Evolutionary conservation across 2,113 vertebrate genomes (phyloP).

Genomic region (Rutilus rutilus): DNA sequence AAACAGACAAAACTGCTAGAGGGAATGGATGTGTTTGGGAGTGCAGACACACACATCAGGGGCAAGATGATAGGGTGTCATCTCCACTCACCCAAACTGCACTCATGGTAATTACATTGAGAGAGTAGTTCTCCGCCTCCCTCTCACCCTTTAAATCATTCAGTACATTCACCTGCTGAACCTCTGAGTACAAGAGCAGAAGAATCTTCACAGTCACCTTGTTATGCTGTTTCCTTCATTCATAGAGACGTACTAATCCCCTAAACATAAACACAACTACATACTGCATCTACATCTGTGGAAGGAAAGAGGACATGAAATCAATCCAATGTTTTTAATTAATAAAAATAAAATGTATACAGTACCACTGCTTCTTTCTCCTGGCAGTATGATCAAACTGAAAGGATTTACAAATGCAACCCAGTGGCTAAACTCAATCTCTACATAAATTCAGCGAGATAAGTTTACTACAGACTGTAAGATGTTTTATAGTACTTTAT

Average conservation of each 20-base stretch:
- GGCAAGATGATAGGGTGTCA: conserved; percentile 23
- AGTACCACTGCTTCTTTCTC: not conserved
- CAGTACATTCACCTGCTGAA: conserved; percentile 42
- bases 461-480: not conserved
- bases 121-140: not conserved
- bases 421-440: not conserved
- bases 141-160: conserved; percentile 47
- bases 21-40: not conserved
- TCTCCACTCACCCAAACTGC: conserved; percentile 29
- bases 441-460: not conserved
- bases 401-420: not conserved
- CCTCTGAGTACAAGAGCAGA: conserved; percentile 25
- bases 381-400: not conserved
- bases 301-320: conserved; percentile 31
- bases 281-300: not conserved
- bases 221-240: conserved; percentile 35
- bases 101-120: conserved; percentile 4
- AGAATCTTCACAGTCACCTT: conserved; percentile 25
- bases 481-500: not conserved
- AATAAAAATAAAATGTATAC: conserved; percentile 34
- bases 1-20: not conserved
- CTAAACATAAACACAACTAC: not conserved
- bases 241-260: conserved; percentile 2
- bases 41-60: conserved; percentile 15
- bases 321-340: conserved; percentile 45